Percentiles rank a stretch among this genome's conserved stretches.
These are phyloP conservation scores for Alethe castanea DNA, from an alignment of 2,113 vertebrate genomes.

Conservation along the genomic window DNA sequence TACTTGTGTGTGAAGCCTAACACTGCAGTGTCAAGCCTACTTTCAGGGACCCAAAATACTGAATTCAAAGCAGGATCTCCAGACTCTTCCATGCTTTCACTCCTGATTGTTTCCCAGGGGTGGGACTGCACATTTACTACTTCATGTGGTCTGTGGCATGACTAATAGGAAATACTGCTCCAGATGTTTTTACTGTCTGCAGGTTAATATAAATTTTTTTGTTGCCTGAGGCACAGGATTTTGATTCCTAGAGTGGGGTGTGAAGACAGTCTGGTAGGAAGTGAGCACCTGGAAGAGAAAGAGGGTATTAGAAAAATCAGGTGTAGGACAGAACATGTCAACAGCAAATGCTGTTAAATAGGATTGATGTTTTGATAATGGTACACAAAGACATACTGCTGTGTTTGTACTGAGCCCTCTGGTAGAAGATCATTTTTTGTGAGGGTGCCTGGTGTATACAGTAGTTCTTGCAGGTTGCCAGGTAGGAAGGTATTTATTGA, in stretches of 20 bases:
- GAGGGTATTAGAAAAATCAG: neutral
- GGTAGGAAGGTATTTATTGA: neutral
- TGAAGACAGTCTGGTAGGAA: neutral
- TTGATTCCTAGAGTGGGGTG: neutral
- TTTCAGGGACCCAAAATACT: neutral
- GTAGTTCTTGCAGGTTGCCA: neutral
- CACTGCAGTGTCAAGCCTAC: neutral
- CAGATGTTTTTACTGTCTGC: neutral
- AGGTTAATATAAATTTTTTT: neutral
- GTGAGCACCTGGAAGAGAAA: neutral
- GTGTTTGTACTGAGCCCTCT: neutral
- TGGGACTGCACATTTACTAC: neutral
- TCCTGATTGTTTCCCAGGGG: neutral
- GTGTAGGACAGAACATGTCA: neutral
- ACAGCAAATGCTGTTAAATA: neutral
- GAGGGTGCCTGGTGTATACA: fast-evolving
- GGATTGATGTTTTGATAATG: neutral
- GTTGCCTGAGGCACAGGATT: neutral
- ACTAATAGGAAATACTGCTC: neutral
- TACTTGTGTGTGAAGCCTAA: neutral
- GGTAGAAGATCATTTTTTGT: neutral
- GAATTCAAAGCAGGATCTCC: neutral
- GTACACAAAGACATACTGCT: neutral
- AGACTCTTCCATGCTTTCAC: neutral
- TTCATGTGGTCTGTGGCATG: neutral